Conservation (phyloP, 64 coral and sea anemone genomes). For the Orbicella faveolata region DNA sequence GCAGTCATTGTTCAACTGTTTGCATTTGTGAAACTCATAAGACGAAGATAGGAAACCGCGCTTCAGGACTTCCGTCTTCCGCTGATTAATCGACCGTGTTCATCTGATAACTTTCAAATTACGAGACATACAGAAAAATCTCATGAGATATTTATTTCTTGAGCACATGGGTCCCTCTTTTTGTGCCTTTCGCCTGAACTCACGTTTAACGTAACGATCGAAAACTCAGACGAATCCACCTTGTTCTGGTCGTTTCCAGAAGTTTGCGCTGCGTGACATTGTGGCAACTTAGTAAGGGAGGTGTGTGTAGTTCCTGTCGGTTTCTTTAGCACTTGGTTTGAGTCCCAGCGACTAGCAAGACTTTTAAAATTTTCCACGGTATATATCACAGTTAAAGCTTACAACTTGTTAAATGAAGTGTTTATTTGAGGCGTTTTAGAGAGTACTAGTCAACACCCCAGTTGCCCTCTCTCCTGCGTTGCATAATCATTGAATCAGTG, state of each 20-base stretch:
- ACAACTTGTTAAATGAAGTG: not conserved
- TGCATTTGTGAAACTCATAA: not conserved
- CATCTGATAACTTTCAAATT: not conserved
- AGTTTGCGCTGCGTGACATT: not conserved
- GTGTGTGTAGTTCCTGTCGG: not conserved
- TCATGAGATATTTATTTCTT: not conserved
- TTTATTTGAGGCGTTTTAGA: not conserved
- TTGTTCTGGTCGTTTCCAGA: not conserved
- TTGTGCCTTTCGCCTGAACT: not conserved
- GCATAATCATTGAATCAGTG: not conserved
- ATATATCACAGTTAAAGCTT: not conserved
- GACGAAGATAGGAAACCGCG: not conserved
- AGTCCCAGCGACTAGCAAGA: not conserved
- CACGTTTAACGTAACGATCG: not conserved
- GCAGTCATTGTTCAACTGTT: not conserved
- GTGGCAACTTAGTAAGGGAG: not conserved
- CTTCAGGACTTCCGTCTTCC: not conserved
- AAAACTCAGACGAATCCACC: not conserved
- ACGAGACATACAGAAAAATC: not conserved
- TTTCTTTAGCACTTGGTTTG: not conserved
- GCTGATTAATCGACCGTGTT: not conserved
- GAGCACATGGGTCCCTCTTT: not conserved
- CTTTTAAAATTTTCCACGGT: not conserved
- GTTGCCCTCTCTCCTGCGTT: not conserved
- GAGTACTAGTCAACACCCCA: not conserved